These are phyloP conservation scores for Cotesia glomerata DNA, from an alignment of 1,140 invertebrate species.

Conservation along the genomic window DNA sequence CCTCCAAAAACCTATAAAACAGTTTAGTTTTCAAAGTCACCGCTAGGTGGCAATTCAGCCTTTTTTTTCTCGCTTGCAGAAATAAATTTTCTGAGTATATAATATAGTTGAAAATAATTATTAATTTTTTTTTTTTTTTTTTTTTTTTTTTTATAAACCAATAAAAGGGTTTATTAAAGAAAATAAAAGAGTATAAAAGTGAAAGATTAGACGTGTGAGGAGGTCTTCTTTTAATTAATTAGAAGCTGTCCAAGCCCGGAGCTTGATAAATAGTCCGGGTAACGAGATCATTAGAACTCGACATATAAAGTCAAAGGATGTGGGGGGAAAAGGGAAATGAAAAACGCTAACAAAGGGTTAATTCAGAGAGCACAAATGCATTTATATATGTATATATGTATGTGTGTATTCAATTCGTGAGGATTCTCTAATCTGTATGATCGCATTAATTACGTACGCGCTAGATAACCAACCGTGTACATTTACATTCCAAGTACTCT, in stretches of 20 bases:
- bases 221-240: conserved; percentile 18
- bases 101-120: too few relatives aligned
- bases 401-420: conserved; percentile 4
- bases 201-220: neutral
- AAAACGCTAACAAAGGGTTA: neutral
- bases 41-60: too few relatives aligned
- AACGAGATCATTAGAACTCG: conserved; percentile 15
- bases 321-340: neutral
- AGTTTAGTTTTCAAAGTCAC: too few relatives aligned
- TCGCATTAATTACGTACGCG: conserved; percentile 12
- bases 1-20: too few relatives aligned
- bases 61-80: too few relatives aligned
- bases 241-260: conserved; percentile 1
- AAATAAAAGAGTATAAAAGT: neutral
- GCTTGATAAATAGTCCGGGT: conserved; percentile 11
- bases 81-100: too few relatives aligned
- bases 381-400: neutral
- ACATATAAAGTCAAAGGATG: conserved; percentile 5
- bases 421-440: conserved; percentile 6
- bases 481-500: neutral
- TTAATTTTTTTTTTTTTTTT: too few relatives aligned
- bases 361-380: neutral
- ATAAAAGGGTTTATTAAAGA: neutral
- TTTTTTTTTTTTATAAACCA: too few relatives aligned
- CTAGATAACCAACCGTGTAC: neutral